Evolutionary conservation across 1,140 invertebrate genomes (phyloP), one percentile per base, ranked within the genome.

Genomic region (Laupala kohalensis): DNA sequence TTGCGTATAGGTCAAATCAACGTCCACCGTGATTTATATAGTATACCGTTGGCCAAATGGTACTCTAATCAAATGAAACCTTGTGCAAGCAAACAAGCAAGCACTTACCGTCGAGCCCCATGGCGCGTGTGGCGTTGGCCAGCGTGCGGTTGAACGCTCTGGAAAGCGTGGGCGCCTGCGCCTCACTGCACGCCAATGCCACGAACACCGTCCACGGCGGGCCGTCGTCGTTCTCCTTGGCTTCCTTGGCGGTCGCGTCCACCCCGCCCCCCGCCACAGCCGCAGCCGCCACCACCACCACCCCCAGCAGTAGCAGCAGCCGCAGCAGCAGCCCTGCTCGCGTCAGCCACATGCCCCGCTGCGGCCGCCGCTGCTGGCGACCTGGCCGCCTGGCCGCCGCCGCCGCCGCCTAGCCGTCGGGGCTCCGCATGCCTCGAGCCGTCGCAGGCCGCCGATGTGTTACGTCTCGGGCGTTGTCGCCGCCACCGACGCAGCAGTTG

Each of bases 141-240:
- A 68, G 25, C 5, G 67, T 68, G 13, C 27, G 26, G 67, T 68
- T 68, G 67, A 68, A 68, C 23, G 67, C 67, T 19, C 67, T 2
- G 23, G 67, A 26, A 23, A 68, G 67, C 25, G 25, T 25, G 67
- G 67, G 67, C 67, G 67, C 25, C 67, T 68, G 67, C 25, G 25
- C n/a, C 67, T 68, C 67, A 29, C 67, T 68, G 67, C 29, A 68
- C 3, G 67, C 67, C 19, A 68, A n/a, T 19, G 67, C 67, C 25
- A 68, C 23, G 67, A 28, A 68, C 25, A 28, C 29, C 23, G 67
- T 68, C 65, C 65, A 66, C 9, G 65, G 65, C 13, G 19, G 67
- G 37, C 37, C 37, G 37, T 53, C 37, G 37, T 19, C 37, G 1
- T 6, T 15, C 30, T 6, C 30, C 30, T 6, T 15, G 6, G 30